Conservation (phyloP, 2,888 invertebrate genomes). For the Tachystola acroxantha region DNA sequence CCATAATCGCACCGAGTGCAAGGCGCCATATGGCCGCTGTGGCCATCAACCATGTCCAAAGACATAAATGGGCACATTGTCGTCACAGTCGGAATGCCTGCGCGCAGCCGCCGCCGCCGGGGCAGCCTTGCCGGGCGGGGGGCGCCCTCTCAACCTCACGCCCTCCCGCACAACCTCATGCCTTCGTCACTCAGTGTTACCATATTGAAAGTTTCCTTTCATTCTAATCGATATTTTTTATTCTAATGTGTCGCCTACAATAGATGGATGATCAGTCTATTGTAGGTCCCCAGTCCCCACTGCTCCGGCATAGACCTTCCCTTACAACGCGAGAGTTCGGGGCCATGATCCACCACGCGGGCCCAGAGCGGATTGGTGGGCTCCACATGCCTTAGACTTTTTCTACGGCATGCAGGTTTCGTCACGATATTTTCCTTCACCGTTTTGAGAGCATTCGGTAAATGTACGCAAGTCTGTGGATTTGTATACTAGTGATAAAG, state of each 20-base stretch:
- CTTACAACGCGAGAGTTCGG: no score
- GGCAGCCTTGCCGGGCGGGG: conserved; percentile 16
- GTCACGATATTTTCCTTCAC: no score
- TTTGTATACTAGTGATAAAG: no score
- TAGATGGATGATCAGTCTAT: no score
- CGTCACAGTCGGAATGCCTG: conserved; percentile 70
- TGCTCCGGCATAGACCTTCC: no score
- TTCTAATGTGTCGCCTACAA: not conserved
- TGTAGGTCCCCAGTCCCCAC: no score
- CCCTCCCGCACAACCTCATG: conserved; percentile 33
- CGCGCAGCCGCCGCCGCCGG: conserved; percentile 40
- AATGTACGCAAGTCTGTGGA: no score
- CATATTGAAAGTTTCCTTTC: not conserved
- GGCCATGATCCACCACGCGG: no score
- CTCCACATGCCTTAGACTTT: no score
- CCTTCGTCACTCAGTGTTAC: conserved; percentile 16
- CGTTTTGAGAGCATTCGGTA: no score
- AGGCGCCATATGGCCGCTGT: conserved; percentile 69
- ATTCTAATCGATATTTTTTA: not conserved
- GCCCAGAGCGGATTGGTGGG: no score
- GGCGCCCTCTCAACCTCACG: conserved; percentile 13
- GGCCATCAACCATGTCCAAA: conserved; percentile 71
- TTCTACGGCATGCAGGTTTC: no score
- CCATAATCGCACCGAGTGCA: conserved; percentile 46
- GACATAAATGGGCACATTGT: conserved; percentile 76